Conservation (phyloP, 2,888 invertebrate genomes). For the Sphinx pinastri region DNA sequence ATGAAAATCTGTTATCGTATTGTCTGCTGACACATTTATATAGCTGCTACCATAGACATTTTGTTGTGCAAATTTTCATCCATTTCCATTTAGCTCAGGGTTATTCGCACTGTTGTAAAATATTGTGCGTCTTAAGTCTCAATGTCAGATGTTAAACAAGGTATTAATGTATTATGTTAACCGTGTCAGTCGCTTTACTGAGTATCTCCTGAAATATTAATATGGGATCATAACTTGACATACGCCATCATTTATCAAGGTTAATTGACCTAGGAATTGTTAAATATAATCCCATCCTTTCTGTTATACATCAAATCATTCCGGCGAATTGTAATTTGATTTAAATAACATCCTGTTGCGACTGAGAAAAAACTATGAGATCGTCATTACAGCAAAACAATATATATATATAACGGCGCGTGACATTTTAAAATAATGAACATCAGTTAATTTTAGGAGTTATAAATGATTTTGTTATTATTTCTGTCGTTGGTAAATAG, state of each 20-base stretch:
- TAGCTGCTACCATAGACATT: slow-evolving; percentile 8
- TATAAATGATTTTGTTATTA: no score
- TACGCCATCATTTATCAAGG: neutral
- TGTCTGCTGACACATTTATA: neutral
- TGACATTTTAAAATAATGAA: no score
- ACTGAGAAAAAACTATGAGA: no score
- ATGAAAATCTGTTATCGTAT: neutral
- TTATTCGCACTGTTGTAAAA: slow-evolving; percentile 51
- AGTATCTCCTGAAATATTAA: neutral
- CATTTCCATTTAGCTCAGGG: slow-evolving; percentile 58
- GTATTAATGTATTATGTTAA: slow-evolving; percentile 55
- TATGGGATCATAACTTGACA: neutral
- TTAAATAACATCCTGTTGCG: no score
- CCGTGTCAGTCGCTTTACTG: slow-evolving; percentile 44
- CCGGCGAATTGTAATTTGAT: no score
- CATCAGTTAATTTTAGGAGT: no score
- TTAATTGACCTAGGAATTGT: no score
- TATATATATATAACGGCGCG: no score
- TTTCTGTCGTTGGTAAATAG: no score
- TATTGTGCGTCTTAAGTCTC: slow-evolving; percentile 39
- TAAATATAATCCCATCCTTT: no score
- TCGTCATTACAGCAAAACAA: no score
- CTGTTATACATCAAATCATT: no score
- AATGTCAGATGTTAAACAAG: slow-evolving; percentile 62
- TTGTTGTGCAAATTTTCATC: slow-evolving; percentile 43